Conservation (phyloP, 2,113 vertebrate species). For the Empidonax traillii region DNA sequence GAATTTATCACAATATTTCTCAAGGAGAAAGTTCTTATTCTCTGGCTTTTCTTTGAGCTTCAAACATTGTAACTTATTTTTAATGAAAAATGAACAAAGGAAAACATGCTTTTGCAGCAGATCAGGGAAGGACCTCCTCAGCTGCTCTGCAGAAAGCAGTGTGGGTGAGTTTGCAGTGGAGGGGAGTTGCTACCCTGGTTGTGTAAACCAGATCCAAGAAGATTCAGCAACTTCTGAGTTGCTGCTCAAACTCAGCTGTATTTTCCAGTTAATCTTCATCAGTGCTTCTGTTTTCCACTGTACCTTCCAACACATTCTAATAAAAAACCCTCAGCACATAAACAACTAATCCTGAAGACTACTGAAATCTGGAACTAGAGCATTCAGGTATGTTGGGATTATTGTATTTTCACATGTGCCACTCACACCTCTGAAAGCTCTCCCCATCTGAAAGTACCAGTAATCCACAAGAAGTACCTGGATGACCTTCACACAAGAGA, state of each 20-base stretch:
- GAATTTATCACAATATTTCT: neutral
- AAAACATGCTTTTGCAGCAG: neutral
- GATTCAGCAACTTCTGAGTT: neutral
- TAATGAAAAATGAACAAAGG: neutral
- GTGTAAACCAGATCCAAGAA: neutral
- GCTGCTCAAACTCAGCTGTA: neutral
- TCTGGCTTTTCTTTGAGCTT: neutral
- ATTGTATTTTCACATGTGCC: neutral
- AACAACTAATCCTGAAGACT: neutral
- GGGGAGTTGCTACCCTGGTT: neutral
- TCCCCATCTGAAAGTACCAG: neutral
- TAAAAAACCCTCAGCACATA: neutral
- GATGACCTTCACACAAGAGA: neutral
- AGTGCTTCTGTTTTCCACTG: neutral
- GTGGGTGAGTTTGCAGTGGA: neutral
- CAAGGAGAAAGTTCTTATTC: neutral
- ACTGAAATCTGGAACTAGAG: neutral
- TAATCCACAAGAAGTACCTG: neutral
- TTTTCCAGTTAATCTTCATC: neutral
- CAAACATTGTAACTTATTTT: neutral
- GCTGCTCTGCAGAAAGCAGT: neutral
- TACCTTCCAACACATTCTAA: neutral
- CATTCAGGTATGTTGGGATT: neutral
- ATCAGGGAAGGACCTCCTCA: neutral
- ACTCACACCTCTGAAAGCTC: neutral